Conservation (phyloP, 1,140 invertebrate species). For the Drosophila lini region DNA sequence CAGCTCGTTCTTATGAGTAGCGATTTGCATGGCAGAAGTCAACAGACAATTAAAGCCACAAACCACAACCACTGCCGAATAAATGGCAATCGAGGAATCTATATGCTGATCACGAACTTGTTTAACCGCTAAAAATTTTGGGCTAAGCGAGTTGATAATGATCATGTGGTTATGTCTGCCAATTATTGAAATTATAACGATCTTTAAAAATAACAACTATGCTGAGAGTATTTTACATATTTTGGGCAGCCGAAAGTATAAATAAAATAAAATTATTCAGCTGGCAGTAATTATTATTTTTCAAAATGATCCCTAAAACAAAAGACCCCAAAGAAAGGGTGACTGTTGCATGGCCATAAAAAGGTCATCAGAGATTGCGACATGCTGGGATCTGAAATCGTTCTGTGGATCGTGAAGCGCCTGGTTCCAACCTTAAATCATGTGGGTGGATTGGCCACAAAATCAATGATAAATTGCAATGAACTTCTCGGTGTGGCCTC, state of each 20-base stretch:
- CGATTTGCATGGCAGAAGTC: constrained; percentile 61
- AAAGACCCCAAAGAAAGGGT: constrained; percentile 4
- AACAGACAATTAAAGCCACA: constrained; percentile 44
- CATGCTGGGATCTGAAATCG: constrained; percentile 38
- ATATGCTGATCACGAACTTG: constrained; percentile 48
- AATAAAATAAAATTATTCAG: background rate
- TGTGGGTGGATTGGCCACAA: constrained; percentile 49
- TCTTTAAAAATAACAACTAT: too few species aligned
- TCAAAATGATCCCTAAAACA: background rate
- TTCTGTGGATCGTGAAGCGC: constrained; percentile 29
- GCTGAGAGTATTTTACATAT: background rate
- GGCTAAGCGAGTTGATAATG: background rate
- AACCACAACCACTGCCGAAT: constrained; percentile 24
- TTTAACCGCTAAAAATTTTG: constrained; percentile 14
- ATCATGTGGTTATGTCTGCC: background rate
- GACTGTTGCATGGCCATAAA: background rate
- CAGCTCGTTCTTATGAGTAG: constrained; percentile 36
- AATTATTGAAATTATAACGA: background rate
- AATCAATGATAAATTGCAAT: constrained; percentile 68
- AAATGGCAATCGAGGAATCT: constrained; percentile 46
- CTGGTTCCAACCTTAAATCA: constrained; percentile 39
- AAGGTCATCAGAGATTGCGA: constrained; percentile 29
- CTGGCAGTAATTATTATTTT: background rate
- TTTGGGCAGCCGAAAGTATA: background rate
- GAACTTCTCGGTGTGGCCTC: constrained; percentile 71